phyloP scores from a whole-genome alignment of 2,113 vertebrate species.

The Platycercus adscitus region DNA sequence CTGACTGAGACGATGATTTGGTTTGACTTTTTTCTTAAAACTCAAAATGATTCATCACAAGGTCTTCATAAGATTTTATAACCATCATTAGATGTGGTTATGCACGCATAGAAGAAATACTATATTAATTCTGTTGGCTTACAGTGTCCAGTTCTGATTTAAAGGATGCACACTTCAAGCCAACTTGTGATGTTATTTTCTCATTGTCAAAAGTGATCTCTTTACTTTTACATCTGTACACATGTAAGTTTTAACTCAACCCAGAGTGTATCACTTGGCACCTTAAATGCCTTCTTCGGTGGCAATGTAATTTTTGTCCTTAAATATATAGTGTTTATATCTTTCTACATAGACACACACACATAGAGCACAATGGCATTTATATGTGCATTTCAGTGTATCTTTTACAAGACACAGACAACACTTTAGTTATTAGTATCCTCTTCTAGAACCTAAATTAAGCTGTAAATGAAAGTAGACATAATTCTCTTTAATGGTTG shows the following conservation, averaged over 20 bases:
- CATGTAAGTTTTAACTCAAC: background rate
- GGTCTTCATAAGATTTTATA: background rate
- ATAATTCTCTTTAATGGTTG: background rate
- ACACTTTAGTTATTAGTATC: background rate
- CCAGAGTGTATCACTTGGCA: background rate
- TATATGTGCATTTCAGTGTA: background rate
- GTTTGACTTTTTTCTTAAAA: background rate
- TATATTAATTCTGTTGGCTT: background rate
- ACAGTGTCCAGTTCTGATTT: background rate
- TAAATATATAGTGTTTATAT: background rate
- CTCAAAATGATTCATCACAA: background rate
- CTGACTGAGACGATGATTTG: background rate
- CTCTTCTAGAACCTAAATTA: background rate
- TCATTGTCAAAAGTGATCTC: background rate
- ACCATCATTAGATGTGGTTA: background rate
- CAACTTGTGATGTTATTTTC: background rate
- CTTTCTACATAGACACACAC: background rate
- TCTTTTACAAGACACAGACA: background rate
- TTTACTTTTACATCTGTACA: background rate
- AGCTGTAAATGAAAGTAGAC: background rate
- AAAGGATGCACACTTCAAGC: background rate
- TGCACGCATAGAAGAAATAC: background rate
- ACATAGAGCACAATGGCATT: background rate
- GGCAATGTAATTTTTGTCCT: background rate
- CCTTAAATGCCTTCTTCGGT: background rate